Base-by-base conservation (phyloP, 1,140 invertebrate genomes). In the Mylabris phalerata region DNA sequence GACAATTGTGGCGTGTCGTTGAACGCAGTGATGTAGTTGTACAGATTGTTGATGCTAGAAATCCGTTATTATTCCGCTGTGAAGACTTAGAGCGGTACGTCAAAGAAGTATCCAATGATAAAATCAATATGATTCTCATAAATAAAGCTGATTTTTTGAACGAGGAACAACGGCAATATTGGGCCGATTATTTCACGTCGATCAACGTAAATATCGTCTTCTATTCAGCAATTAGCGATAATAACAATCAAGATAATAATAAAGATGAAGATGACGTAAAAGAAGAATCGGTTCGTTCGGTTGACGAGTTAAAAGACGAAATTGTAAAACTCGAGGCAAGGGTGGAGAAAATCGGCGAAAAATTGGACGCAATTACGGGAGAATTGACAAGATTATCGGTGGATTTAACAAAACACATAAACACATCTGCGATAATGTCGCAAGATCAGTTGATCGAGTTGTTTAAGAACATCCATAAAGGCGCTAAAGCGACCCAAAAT, bases 141-240 rank as follows among this genome's bases (percentile, higher is more conserved):
- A 99, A 99, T 74, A 99, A 99, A 75, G 88, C 95, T n/a, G 98
- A 99, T 75, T 88, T 93, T 66, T 79, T 98, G 2, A 93, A 85
- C 1, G 76, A 83, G 45, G 72, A 83, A 63, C 95, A 98, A 71
- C 80, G 96, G 58, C 72, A 87, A 67, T 74, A 73, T 26, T 99
- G 97, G 97, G 84, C 88, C 0, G 77, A 89, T 45, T 98, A 96
- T 77, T 98, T 98, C 72, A 78, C 82, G 47, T 73, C 82, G 49
- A 72, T 75, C 58, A 79, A 81, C 32, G 76, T 94, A 4, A 75
- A 73, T 40, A 83, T 87, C 2, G 85, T 86, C 4, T 98, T 97
- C 72, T 98, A 92, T 75, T 96, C 91, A 10, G 92, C 92, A 3
- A 3, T 55, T 79, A 44, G 81, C 79, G 32, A 32, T 24, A 77